Evolutionary conservation across 2,113 vertebrate genomes (phyloP).

Genomic region (Lepisosteus osseus): DNA sequence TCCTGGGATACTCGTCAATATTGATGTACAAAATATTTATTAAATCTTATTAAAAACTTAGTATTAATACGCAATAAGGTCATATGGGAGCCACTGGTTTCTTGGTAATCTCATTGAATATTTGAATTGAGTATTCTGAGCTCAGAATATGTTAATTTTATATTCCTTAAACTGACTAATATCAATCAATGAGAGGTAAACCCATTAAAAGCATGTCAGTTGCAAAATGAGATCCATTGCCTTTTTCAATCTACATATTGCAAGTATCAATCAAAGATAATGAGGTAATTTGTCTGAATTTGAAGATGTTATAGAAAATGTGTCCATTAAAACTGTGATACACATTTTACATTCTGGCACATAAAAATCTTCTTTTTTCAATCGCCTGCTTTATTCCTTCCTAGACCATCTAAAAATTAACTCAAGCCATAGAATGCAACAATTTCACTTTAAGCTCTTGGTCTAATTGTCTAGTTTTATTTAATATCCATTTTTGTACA

Average conservation of each 20-base stretch:
- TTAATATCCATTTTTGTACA: too few species aligned
- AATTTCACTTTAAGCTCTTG: too few species aligned
- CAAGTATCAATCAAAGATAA: conserved; percentile 22
- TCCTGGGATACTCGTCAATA: too few species aligned
- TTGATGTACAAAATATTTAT: too few species aligned
- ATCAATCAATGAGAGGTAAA: conserved; percentile 22
- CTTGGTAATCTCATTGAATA: conserved; percentile 5
- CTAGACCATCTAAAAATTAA: too few species aligned
- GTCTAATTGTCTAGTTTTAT: too few species aligned
- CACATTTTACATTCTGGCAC: not conserved
- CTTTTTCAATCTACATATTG: conserved; percentile 10
- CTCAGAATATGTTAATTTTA: conserved; percentile 15
- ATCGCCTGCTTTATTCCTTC: too few species aligned
- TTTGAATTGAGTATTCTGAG: conserved; percentile 1
- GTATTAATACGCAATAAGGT: too few species aligned
- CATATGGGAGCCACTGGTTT: not conserved
- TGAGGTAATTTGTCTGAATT: conserved; percentile 23
- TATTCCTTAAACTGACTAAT: conserved; percentile 9
- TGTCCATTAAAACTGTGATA: conserved; percentile 1
- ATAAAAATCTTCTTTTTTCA: not conserved
- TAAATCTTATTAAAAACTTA: too few species aligned
- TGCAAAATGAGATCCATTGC: conserved; percentile 19
- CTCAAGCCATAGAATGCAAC: too few species aligned
- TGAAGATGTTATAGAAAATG: not conserved
- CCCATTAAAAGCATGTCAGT: conserved; percentile 23